These are phyloP conservation scores for Trachelus tabidus DNA, from an alignment of 2,888 invertebrate genomes.

Conservation along the genomic window DNA sequence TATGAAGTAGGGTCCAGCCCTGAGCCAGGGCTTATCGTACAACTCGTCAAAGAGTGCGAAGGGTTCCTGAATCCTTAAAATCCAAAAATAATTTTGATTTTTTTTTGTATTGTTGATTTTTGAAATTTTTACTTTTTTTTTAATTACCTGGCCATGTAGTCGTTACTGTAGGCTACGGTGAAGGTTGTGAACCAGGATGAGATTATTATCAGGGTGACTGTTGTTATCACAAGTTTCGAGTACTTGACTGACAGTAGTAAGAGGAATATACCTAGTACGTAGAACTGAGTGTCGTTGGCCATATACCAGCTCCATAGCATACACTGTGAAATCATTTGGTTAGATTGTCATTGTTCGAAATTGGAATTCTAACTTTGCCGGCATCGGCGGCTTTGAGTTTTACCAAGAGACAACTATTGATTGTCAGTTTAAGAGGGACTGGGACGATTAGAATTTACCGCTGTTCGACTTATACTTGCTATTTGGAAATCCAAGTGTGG, in stretches of 20 bases:
- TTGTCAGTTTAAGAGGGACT: too few relatives aligned
- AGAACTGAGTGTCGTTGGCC: slow-evolving; percentile 67
- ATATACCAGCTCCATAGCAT: slow-evolving; percentile 68
- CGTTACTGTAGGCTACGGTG: slow-evolving; percentile 78
- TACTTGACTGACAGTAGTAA: slow-evolving; percentile 66
- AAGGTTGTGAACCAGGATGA: slow-evolving; percentile 84
- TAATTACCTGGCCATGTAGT: slow-evolving; percentile 70
- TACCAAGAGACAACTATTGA: too few relatives aligned
- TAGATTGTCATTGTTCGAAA: too few relatives aligned
- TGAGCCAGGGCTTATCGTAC: slow-evolving; percentile 87
- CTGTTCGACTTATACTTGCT: too few relatives aligned
- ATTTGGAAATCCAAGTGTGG: too few relatives aligned
- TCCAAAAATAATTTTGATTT: not conserved
- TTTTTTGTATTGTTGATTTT: not conserved
- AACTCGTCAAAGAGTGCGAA: slow-evolving; percentile 85
- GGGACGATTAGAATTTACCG: too few relatives aligned
- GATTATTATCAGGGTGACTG: slow-evolving; percentile 72
- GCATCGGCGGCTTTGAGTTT: too few relatives aligned
- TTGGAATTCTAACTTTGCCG: too few relatives aligned
- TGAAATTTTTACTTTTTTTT: not conserved
- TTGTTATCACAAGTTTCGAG: slow-evolving; percentile 71
- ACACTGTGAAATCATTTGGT: slow-evolving; percentile 47
- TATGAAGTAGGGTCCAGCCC: slow-evolving; percentile 83
- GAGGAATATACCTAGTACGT: slow-evolving; percentile 62
- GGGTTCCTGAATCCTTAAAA: slow-evolving; percentile 76